Conservation (phyloP, 2,797 vertebrate genomes). For the Lophius americanus region DNA sequence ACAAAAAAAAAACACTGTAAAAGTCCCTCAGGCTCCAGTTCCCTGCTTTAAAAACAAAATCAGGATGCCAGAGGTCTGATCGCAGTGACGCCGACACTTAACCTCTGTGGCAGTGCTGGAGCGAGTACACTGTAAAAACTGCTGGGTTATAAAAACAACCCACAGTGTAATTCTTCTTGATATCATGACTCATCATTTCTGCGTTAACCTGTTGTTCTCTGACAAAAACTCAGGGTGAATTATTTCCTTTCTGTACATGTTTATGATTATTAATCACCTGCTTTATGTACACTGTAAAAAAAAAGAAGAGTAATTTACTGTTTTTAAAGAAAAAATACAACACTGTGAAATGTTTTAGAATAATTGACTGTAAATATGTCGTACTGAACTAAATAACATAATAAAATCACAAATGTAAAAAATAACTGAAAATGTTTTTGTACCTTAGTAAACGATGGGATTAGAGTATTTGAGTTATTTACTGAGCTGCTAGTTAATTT, state of each 20-base stretch:
- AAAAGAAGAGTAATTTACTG: no score
- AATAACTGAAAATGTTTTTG: no score
- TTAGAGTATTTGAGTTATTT: no score
- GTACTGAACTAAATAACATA: no score
- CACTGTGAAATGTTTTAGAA: no score
- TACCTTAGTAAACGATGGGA: no score
- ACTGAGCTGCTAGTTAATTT: no score
- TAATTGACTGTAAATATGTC: no score
- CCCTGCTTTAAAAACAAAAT: slow-evolving; percentile 28
- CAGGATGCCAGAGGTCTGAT: slow-evolving; percentile 38
- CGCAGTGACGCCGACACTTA: slow-evolving; percentile 25
- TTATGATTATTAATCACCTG: slow-evolving; percentile 85
- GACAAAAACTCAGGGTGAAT: slow-evolving; percentile 44
- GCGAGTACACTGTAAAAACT: no score
- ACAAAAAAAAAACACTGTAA: neutral
- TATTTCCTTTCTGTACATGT: slow-evolving; percentile 59
- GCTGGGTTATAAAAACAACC: no score
- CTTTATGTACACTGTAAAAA: slow-evolving; percentile 72
- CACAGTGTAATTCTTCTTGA: slow-evolving; percentile 79
- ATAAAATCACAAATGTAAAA: no score
- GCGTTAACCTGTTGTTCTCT: slow-evolving; percentile 54
- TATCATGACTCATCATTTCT: slow-evolving; percentile 77
- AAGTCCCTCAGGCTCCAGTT: slow-evolving; percentile 12
- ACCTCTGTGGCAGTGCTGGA: slow-evolving; percentile 49
- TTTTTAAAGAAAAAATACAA: no score